phyloP scores from a whole-genome alignment of 2,888 invertebrate genomes.

The Eupithecia subfuscata region DNA sequence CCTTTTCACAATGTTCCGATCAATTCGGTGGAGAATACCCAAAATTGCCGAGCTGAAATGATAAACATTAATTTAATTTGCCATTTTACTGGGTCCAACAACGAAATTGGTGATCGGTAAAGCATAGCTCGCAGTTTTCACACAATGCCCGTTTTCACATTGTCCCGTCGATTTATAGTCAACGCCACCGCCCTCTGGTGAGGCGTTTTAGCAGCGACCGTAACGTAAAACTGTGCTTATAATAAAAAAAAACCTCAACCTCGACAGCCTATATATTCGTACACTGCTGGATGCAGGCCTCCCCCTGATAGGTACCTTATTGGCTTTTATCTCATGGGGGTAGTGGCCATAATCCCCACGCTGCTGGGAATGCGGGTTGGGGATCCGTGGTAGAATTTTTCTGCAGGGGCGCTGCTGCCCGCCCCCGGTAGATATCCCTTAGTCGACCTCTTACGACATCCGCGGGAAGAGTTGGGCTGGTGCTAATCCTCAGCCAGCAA shows the following conservation, averaged over 20 bases:
- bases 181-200: conserved; percentile 40
- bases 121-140: conserved; percentile 67
- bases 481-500: too few species aligned
- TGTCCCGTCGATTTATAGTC: conserved; percentile 67
- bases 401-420: too few species aligned
- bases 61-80: conserved; percentile 29
- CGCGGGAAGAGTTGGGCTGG: too few species aligned
- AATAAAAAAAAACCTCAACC: not conserved
- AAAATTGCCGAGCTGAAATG: conserved; percentile 13
- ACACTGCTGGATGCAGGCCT: too few species aligned
- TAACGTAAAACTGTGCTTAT: too few species aligned
- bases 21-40: conserved; percentile 1
- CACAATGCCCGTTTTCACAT: conserved; percentile 63
- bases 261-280: not conserved
- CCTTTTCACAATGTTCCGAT: not conserved
- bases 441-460: too few species aligned
- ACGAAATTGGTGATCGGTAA: conserved; percentile 65
- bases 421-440: too few species aligned
- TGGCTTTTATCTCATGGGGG: too few species aligned
- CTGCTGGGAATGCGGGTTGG: too few species aligned
- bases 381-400: too few species aligned
- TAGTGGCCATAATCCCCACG: too few species aligned
- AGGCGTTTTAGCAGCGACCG: conserved; percentile 23
- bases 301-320: too few species aligned
- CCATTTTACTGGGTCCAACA: conserved; percentile 41